A percentile compares a stretch with the other conserved stretches of the same genome.
Conservation (phyloP, 2,888 invertebrate species). For the Catonia carolina region DNA sequence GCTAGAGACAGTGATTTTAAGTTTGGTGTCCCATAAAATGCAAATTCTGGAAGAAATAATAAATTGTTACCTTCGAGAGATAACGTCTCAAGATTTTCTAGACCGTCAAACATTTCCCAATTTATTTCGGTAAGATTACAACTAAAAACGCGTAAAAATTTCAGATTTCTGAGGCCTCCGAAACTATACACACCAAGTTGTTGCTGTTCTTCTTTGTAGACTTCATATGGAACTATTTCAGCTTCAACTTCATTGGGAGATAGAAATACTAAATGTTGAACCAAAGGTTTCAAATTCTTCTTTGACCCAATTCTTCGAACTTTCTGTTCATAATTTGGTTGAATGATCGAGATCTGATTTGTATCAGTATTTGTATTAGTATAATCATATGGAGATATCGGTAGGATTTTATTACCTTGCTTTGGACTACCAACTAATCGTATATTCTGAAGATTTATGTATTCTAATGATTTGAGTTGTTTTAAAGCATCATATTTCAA, state of each 20-base stretch:
- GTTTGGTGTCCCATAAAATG: conserved; percentile 59
- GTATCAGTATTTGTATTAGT: conserved; percentile 11
- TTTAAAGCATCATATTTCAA: conserved; percentile 39
- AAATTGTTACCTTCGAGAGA: conserved; percentile 58
- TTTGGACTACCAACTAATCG: conserved; percentile 39
- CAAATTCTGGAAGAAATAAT: conserved; percentile 58
- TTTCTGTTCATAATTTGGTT: background rate
- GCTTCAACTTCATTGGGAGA: conserved; percentile 42
- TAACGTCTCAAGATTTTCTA: conserved; percentile 52
- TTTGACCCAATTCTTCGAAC: background rate
- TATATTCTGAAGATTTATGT: conserved; percentile 50
- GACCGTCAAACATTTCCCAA: conserved; percentile 63
- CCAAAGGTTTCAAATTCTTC: conserved; percentile 7
- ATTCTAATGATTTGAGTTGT: conserved; percentile 41
- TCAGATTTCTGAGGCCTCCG: conserved; percentile 47
- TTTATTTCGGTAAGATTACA: conserved; percentile 55
- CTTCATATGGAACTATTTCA: conserved; percentile 56
- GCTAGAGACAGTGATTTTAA: conserved; percentile 58
- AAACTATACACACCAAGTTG: conserved; percentile 44
- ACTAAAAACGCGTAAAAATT: conserved; percentile 53
- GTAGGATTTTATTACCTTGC: conserved; percentile 22
- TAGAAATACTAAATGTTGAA: background rate
- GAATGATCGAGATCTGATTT: background rate
- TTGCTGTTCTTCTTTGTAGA: conserved; percentile 51
- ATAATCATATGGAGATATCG: conserved; percentile 5